phyloP scores from a whole-genome alignment of 2,797 vertebrate species.

The Urocyon cinereoargenteus region DNA sequence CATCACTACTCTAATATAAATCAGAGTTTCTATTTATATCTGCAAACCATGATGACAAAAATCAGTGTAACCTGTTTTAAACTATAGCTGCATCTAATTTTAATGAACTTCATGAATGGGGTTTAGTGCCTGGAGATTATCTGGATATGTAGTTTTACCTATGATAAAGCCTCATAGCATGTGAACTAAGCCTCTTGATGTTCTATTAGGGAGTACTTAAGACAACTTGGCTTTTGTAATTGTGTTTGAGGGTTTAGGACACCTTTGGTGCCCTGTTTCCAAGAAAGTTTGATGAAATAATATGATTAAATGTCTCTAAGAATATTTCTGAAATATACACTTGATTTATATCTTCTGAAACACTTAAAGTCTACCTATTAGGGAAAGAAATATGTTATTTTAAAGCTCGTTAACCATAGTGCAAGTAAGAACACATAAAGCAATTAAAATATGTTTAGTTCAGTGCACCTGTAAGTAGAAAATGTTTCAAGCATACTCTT shows the following conservation, averaged over 20 bases:
- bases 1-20: background rate
- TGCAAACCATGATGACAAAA: background rate
- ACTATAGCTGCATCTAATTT: background rate
- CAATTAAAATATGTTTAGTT: conserved; percentile 61
- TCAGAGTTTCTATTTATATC: background rate
- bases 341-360: conserved; percentile 35
- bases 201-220: background rate
- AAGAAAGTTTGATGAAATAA: conserved; percentile 21
- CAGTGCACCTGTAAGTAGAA: background rate
- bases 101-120: background rate
- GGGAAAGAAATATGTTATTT: conserved; percentile 12
- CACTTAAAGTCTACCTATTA: background rate
- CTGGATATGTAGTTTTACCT: background rate
- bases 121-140: background rate
- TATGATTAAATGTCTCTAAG: conserved; percentile 24
- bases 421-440: conserved; percentile 12
- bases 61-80: background rate
- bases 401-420: conserved; percentile 29
- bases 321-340: conserved; percentile 34
- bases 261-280: background rate
- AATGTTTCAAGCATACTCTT: background rate
- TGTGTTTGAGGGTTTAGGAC: background rate
- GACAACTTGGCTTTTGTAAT: background rate
- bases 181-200: background rate
- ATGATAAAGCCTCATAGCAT: background rate